A percentile compares a stretch with the other conserved stretches of the same genome.
Conservation (phyloP, 2,113 vertebrate species). For the Haliaeetus leucogaster region DNA sequence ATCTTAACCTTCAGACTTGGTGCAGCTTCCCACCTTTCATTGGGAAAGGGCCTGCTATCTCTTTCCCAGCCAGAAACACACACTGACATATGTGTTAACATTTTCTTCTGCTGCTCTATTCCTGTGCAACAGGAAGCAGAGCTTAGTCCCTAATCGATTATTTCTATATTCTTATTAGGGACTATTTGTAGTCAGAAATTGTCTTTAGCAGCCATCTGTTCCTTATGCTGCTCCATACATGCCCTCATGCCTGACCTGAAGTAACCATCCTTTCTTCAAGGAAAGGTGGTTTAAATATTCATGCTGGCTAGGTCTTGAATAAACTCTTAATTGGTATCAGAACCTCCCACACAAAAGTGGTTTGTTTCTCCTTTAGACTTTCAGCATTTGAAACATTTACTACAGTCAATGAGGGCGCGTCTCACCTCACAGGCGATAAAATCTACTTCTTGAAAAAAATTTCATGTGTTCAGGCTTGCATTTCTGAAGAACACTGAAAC, state of each 20-base stretch:
- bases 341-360: background rate
- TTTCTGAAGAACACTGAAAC: background rate
- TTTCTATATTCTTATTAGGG: slow-evolving; percentile 16
- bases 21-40: background rate
- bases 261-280: slow-evolving; percentile 40
- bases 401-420: background rate
- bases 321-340: slow-evolving; percentile 45
- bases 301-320: slow-evolving; percentile 16
- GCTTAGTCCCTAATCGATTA: background rate
- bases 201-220: slow-evolving; percentile 43
- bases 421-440: background rate
- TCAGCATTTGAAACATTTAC: slow-evolving; percentile 34
- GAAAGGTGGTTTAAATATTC: slow-evolving; percentile 57
- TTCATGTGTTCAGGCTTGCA: background rate
- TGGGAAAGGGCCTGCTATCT: background rate
- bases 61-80: background rate
- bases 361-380: background rate
- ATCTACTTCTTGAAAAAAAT: background rate
- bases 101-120: background rate
- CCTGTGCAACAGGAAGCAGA: background rate
- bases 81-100: background rate
- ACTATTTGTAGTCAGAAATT: slow-evolving; percentile 20
- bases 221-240: slow-evolving; percentile 19
- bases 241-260: slow-evolving; percentile 23
- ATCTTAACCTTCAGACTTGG: background rate